phyloP scores from a whole-genome alignment of 2,888 invertebrate species.

The Herminia tarsipennalis region DNA sequence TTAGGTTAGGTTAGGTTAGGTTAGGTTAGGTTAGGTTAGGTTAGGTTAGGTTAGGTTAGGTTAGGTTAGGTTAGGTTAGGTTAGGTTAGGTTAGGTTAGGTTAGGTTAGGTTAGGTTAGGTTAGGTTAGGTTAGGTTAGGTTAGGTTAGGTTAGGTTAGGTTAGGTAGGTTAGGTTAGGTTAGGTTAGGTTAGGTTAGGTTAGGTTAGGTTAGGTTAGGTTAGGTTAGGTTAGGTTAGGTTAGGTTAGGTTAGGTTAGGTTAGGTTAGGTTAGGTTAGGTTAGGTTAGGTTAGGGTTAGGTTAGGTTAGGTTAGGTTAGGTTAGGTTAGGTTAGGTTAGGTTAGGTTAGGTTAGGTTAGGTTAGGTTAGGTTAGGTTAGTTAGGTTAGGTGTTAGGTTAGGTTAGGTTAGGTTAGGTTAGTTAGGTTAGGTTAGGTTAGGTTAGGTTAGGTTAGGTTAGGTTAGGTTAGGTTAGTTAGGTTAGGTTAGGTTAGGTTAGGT shows the following conservation, averaged over 20 bases:
- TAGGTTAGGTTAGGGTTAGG: slow-evolving; percentile 7
- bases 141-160: slow-evolving; percentile 27
- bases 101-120: slow-evolving; percentile 27
- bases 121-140: slow-evolving; percentile 29
- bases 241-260: slow-evolving; percentile 10
- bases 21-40: slow-evolving; percentile 34
- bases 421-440: slow-evolving; percentile 8
- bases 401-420: slow-evolving; percentile 11
- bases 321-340: slow-evolving; percentile 7
- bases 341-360: slow-evolving; percentile 8
- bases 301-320: slow-evolving; percentile 7
- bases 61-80: slow-evolving; percentile 29
- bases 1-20: slow-evolving; percentile 40
- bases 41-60: slow-evolving; percentile 37
- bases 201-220: slow-evolving; percentile 13
- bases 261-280: slow-evolving; percentile 7
- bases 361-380: slow-evolving; percentile 8
- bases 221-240: slow-evolving; percentile 14
- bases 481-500: slow-evolving; percentile 11
- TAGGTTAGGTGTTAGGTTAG: slow-evolving; percentile 8
- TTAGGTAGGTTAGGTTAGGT: slow-evolving; percentile 14
- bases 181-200: slow-evolving; percentile 16
- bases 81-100: slow-evolving; percentile 18
- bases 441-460: slow-evolving; percentile 8
- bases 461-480: slow-evolving; percentile 10